Conservation (phyloP, 2,888 invertebrate genomes). For the Eurois occulta region DNA sequence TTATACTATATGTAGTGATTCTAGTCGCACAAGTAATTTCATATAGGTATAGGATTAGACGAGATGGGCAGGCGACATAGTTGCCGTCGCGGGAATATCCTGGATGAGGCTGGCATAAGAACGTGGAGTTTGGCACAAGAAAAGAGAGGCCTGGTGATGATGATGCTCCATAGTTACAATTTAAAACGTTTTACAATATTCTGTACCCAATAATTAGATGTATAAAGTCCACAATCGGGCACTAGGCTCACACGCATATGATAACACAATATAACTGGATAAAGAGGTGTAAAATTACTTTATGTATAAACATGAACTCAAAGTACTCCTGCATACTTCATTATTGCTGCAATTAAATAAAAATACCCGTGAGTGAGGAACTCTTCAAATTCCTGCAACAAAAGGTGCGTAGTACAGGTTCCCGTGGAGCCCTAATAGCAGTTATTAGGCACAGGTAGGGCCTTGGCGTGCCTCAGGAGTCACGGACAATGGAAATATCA, state of each 20-base stretch:
- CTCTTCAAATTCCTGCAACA: conserved; percentile 1
- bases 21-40: not conserved
- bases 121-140: no score
- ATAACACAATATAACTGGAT: not conserved
- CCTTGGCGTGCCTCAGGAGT: conserved; percentile 52
- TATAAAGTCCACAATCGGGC: not conserved
- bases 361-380: not conserved
- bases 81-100: no score
- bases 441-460: conserved; percentile 54
- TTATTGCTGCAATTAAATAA: not conserved
- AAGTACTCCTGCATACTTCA: not conserved
- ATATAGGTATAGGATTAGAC: no score
- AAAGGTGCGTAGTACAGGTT: conserved; percentile 26
- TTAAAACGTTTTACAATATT: not conserved
- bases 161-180: no score
- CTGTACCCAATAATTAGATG: not conserved
- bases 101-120: no score
- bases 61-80: no score
- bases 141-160: no score
- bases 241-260: not conserved
- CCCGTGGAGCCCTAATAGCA: conserved; percentile 42
- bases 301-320: not conserved
- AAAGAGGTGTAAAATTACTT: not conserved
- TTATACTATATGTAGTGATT: no score
- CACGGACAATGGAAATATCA: conserved; percentile 55